Base-by-base conservation (phyloP, 2,888 invertebrate species). In the Eristalis arbustorum region DNA sequence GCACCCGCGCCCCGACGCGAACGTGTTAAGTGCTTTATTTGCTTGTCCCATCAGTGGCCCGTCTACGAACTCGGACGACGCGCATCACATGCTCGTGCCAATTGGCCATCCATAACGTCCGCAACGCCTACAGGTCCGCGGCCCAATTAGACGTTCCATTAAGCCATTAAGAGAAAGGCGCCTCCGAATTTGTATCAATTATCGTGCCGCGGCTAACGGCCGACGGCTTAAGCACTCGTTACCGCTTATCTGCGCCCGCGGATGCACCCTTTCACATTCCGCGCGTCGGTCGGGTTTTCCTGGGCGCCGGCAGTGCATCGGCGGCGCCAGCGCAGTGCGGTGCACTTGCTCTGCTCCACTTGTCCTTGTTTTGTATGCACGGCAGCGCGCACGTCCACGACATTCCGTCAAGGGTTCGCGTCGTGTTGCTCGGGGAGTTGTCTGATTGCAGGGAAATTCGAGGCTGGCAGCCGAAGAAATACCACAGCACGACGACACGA, bases 361-460 rank as follows among this genome's bases (percentile, higher is more conserved):
- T 79, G 68, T 66, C 74, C 75, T 79, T 37, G 66, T 59, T 84
- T 79, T 25, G 71, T 84, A 84, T 84, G 71, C 84, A 84, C 13
- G 61, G 72, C 31, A 10, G 34, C 69, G 34, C 69, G 84, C 66
- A 56, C 37, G 56, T 40, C 14, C 1, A 31, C 13, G 23, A 59
- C 40, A 61, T 74, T 76, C 66, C 76, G 34, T 62, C 40, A 71
- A 80, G 80, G 74, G 79, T 10, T 67, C 37, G n/a, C n/a, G n/a
- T 72, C 75, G 42, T 72, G 56, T 76, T 74, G 57, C 64, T 69
- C 79, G 79, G 84, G 78, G 84, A 79, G 79, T 84, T 77, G 84
- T 75, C 75, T 75, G 67, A 28, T 77, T 83, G 63, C 37, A 11
- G 28, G 11, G 64, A 74, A 84, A 74, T 71, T 67, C 49, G 57